Evolutionary conservation across 1,140 invertebrate species (phyloP).

Genomic region (Aporrectodea caliginosa): DNA sequence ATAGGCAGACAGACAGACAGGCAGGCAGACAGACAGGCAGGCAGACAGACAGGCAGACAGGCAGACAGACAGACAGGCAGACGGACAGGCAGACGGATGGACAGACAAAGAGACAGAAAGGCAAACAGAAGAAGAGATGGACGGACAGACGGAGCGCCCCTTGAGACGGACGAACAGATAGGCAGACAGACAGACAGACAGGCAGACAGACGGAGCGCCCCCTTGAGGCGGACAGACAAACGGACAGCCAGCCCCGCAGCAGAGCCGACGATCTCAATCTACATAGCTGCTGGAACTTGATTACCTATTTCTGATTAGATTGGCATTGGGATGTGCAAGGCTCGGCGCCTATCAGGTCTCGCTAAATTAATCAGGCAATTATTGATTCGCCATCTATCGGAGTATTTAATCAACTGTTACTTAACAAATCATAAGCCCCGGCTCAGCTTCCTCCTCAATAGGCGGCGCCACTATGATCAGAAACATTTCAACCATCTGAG

Average conservation of each 20-base stretch:
- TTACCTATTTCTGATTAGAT: neutral
- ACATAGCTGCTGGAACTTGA: neutral
- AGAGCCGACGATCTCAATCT: neutral
- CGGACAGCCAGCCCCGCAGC: neutral
- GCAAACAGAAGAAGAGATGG: neutral
- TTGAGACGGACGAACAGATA: too few relatives aligned
- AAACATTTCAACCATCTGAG: too few relatives aligned
- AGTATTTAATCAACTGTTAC: neutral
- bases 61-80: neutral
- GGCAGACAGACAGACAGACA: neutral
- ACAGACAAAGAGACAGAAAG: neutral
- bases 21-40: too few relatives aligned
- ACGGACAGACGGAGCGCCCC: neutral
- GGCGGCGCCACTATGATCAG: too few relatives aligned
- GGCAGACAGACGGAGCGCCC: neutral
- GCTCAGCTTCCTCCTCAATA: too few relatives aligned
- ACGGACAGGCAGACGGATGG: neutral
- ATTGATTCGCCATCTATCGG: neutral
- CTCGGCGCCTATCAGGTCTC: too few relatives aligned
- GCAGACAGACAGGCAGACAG: neutral
- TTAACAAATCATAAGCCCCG: slow-evolving; percentile 3
- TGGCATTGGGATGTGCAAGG: neutral
- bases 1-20: too few relatives aligned
- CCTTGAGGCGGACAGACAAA: neutral
- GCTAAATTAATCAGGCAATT: neutral